Conservation (phyloP, 2,113 vertebrate species). For the Sorex fumeus region DNA sequence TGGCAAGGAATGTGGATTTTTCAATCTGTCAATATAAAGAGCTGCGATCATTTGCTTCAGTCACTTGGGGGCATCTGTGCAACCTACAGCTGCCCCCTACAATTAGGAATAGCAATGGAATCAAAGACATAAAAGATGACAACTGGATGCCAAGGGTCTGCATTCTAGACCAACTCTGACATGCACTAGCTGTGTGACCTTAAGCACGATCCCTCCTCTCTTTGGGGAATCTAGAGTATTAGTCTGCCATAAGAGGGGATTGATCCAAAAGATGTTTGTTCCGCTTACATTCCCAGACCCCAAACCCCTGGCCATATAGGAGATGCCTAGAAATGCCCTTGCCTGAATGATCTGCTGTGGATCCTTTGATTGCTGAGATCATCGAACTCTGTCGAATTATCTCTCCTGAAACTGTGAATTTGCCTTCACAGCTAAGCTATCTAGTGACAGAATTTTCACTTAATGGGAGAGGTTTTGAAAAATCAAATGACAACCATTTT, state of each 20-base stretch:
- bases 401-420: neutral
- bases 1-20: neutral
- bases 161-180: neutral
- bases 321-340: slow-evolving; percentile 8
- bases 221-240: neutral
- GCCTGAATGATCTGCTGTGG: neutral
- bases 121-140: too few species aligned
- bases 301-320: neutral
- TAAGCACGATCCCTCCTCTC: slow-evolving; percentile 4
- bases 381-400: neutral
- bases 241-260: neutral
- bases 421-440: neutral
- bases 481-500: slow-evolving; percentile 10
- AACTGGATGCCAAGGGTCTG: too few species aligned
- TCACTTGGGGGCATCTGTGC: neutral
- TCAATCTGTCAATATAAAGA: neutral
- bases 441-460: slow-evolving; percentile 30
- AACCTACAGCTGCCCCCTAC: neutral
- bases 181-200: neutral
- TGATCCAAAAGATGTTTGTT: neutral
- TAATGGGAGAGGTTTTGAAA: neutral
- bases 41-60: neutral
- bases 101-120: too few species aligned
- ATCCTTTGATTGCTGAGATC: neutral
- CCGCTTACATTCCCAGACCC: neutral